phyloP scores from a whole-genome alignment of 2,797 vertebrate species.

The Fistularia tabacaria region DNA sequence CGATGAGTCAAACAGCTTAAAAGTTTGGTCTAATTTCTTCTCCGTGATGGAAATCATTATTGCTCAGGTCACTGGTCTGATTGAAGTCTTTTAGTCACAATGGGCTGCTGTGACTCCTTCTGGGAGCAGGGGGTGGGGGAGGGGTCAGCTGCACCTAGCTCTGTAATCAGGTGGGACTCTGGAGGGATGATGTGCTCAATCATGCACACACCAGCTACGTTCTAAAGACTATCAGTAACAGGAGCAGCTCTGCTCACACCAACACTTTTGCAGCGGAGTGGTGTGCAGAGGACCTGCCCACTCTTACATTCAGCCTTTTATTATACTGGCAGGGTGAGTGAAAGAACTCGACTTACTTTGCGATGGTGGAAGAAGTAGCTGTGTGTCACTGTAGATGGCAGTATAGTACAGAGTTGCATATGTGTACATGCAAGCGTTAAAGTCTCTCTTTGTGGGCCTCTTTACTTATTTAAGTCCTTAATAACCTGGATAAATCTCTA shows the following conservation, averaged over 20 bases:
- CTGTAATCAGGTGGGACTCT: conserved; percentile 58
- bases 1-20: conserved; percentile 34
- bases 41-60: conserved; percentile 63
- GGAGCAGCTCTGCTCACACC: conserved; percentile 12
- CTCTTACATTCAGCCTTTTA: too few species aligned
- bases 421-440: neutral
- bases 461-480: conserved; percentile 12
- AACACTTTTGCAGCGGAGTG: too few species aligned
- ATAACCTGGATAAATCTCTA: conserved; percentile 38
- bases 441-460: neutral
- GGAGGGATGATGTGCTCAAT: conserved; percentile 54
- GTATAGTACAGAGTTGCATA: conserved; percentile 52
- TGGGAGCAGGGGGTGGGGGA: conserved; percentile 21
- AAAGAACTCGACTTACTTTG: neutral
- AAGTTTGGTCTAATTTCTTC: conserved; percentile 52
- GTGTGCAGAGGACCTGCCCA: too few species aligned
- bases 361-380: conserved; percentile 23
- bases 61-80: conserved; percentile 45
- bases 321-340: neutral
- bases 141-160: neutral
- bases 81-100: conserved; percentile 67
- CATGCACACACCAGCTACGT: conserved; percentile 31
- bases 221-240: conserved; percentile 18
- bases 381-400: conserved; percentile 68
- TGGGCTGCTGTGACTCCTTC: conserved; percentile 25